Percentiles rank a stretch among this genome's conserved stretches.
These are phyloP conservation scores for Pardosa pseudoannulata DNA, from an alignment of 2,888 invertebrate species.

Conservation along the genomic window DNA sequence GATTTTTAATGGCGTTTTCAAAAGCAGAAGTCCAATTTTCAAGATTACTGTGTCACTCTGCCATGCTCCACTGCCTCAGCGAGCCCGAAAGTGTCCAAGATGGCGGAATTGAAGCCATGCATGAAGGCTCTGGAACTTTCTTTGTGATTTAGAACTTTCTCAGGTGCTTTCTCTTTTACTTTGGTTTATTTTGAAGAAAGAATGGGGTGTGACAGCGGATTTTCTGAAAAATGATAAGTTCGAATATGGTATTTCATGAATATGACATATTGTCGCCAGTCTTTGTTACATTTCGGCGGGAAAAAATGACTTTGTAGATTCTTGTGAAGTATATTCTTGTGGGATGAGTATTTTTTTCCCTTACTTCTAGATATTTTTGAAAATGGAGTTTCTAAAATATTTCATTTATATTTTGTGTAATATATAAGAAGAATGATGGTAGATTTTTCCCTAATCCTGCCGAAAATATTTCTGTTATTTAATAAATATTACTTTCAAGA, in stretches of 20 bases:
- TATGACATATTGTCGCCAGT: conserved; percentile 5
- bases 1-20: conserved; percentile 51
- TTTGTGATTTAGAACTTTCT: not conserved
- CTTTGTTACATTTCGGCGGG: not conserved
- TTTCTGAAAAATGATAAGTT: conserved; percentile 16
- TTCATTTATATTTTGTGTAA: too few species aligned
- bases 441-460: too few species aligned
- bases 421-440: too few species aligned
- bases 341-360: too few species aligned
- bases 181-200: not conserved
- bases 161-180: conserved; percentile 13
- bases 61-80: conserved; percentile 31
- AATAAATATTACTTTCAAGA: too few species aligned
- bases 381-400: too few species aligned
- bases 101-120: conserved; percentile 9
- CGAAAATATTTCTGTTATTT: too few species aligned
- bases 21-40: conserved; percentile 55
- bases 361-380: too few species aligned
- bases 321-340: too few species aligned
- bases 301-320: too few species aligned
- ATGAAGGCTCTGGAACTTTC: conserved; percentile 44
- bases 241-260: conserved; percentile 26
- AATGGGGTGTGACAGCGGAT: conserved; percentile 30
- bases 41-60: conserved; percentile 67
- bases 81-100: conserved; percentile 5